These are phyloP conservation scores for Drosophila nasuta DNA, from an alignment of 1,140 invertebrate genomes.

Conservation along the genomic window DNA sequence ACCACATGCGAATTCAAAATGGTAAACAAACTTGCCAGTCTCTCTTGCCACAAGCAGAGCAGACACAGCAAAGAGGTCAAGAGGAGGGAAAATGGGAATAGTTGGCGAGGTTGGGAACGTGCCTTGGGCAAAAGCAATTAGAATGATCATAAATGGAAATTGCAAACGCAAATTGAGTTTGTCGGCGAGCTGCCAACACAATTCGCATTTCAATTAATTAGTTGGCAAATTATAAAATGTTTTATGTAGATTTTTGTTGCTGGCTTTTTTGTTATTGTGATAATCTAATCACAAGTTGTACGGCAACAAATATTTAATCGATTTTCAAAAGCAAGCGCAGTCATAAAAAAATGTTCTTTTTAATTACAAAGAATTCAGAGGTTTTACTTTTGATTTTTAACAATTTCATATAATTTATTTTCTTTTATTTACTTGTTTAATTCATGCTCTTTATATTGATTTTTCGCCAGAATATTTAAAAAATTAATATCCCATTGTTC, in stretches of 20 bases:
- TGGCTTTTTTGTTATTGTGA: neutral
- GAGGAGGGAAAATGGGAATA: neutral
- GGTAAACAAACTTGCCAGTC: conserved; percentile 61
- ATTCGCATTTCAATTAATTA: conserved; percentile 41
- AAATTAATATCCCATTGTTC: too few species aligned
- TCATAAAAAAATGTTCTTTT: too few species aligned
- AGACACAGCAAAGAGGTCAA: neutral
- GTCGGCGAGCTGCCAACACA: conserved; percentile 5
- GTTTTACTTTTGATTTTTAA: too few species aligned
- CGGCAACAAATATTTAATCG: neutral
- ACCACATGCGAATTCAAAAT: conserved; percentile 67
- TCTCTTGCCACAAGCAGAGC: neutral
- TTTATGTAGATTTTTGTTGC: neutral
- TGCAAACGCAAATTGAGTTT: conserved; percentile 38
- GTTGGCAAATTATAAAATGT: conserved; percentile 26
- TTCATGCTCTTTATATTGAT: neutral
- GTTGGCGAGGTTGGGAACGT: neutral
- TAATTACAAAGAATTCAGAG: too few species aligned
- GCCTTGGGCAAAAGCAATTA: conserved; percentile 61
- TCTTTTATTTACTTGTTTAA: neutral
- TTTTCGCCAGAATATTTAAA: too few species aligned
- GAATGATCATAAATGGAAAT: conserved; percentile 43
- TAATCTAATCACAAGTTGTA: neutral
- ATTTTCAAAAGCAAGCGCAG: too few species aligned
- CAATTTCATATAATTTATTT: too few species aligned